Evolutionary conservation across 2,113 vertebrate genomes (phyloP).

Genomic region (Paramisgurnus dabryanus): DNA sequence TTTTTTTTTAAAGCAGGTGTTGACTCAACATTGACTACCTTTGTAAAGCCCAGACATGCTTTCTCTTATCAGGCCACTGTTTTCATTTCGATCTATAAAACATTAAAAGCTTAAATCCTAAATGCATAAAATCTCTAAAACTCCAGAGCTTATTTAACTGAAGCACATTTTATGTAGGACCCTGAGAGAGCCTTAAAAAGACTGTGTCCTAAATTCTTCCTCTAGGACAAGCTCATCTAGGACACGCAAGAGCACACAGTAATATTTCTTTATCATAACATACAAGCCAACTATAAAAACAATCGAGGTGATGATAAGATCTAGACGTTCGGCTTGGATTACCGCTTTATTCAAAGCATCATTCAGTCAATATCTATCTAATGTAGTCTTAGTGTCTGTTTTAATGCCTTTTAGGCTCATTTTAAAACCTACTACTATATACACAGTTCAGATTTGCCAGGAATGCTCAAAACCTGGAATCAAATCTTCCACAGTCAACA

Average conservation of each 20-base stretch:
- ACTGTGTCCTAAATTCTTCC: slow-evolving; percentile 31
- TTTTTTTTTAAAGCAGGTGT: background rate
- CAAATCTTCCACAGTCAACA: slow-evolving; percentile 14
- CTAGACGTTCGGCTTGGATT: background rate
- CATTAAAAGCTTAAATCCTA: background rate
- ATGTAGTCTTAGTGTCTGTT: background rate
- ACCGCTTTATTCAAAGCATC: background rate
- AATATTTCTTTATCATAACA: slow-evolving; percentile 25
- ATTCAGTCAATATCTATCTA: background rate
- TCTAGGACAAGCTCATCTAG: slow-evolving; percentile 36
- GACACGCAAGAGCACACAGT: slow-evolving; percentile 3
- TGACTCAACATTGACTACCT: background rate
- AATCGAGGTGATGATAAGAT: background rate
- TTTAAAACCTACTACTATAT: background rate
- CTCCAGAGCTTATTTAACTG: background rate
- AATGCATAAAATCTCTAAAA: background rate
- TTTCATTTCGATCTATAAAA: background rate
- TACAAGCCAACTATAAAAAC: background rate
- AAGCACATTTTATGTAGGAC: background rate
- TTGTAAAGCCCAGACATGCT: background rate
- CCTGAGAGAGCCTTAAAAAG: slow-evolving; percentile 27
- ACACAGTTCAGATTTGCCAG: background rate
- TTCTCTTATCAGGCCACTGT: no score
- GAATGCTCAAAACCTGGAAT: background rate
- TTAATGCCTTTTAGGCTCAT: background rate